phyloP scores from a whole-genome alignment of 2,888 invertebrate genomes.

The Cephus nigrinus region DNA sequence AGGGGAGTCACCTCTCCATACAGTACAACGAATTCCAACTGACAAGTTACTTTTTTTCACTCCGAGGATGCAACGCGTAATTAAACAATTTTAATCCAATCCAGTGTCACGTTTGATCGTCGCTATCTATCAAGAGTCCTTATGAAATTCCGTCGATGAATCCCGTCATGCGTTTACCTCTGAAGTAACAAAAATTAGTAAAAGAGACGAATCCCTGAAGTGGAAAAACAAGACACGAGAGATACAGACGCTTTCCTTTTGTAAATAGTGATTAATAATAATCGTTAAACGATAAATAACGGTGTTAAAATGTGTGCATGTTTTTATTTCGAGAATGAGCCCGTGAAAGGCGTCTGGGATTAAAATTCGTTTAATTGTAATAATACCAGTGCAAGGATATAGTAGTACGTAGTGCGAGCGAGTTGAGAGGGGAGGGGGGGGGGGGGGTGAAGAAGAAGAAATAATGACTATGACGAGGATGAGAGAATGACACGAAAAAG shows the following conservation, averaged over 20 bases:
- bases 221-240: conserved; percentile 20
- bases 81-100: too few relatives aligned
- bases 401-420: conserved; percentile 14
- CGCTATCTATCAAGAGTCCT: too few relatives aligned
- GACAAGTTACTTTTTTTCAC: too few relatives aligned
- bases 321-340: conserved; percentile 62
- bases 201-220: too few relatives aligned
- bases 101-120: too few relatives aligned
- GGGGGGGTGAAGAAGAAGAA: not conserved
- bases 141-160: too few relatives aligned
- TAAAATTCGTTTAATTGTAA: conserved; percentile 18
- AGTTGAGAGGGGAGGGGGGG: not conserved
- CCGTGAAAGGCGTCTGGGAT: conserved; percentile 46
- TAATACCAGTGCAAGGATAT: conserved; percentile 36
- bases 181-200: too few relatives aligned
- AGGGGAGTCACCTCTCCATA: too few relatives aligned
- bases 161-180: too few relatives aligned
- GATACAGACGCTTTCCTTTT: conserved; percentile 49
- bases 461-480: not conserved
- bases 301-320: conserved; percentile 57
- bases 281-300: conserved; percentile 56
- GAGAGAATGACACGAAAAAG: too few relatives aligned
- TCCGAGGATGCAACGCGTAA: too few relatives aligned
- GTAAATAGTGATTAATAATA: conserved; percentile 56
- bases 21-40: too few relatives aligned